These are phyloP conservation scores for Lagorchestes hirsutus DNA, from an alignment of 2,797 vertebrate species.

Conservation along the genomic window DNA sequence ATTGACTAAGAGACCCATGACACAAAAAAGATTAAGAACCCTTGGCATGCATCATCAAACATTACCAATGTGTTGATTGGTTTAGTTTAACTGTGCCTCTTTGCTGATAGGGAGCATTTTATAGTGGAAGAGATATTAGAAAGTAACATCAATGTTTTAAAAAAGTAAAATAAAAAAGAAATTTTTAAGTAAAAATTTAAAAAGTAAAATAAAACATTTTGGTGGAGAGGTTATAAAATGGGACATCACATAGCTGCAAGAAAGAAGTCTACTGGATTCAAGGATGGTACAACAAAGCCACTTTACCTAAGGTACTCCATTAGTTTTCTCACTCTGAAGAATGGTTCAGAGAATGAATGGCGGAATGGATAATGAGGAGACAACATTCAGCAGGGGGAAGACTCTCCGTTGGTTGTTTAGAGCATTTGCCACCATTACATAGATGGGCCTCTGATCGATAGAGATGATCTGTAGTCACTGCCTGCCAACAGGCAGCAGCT, in stretches of 20 bases:
- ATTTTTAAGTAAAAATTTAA: neutral
- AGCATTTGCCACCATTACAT: neutral
- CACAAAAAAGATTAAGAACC: neutral
- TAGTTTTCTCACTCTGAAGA: neutral
- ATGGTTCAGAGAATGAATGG: neutral
- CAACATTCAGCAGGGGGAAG: neutral
- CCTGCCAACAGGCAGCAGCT: neutral
- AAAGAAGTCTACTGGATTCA: neutral
- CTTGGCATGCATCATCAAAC: neutral
- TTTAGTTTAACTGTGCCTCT: neutral
- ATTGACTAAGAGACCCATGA: neutral
- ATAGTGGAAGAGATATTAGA: neutral
- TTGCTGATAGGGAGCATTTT: neutral
- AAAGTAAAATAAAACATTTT: neutral
- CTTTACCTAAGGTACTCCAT: neutral
- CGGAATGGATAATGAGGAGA: neutral
- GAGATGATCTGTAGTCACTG: neutral
- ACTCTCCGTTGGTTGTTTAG: neutral
- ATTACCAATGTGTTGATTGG: neutral
- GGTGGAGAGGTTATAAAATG: neutral
- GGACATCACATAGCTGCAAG: neutral
- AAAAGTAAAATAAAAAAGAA: neutral
- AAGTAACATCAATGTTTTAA: neutral
- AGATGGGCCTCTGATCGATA: neutral
- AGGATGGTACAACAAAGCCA: neutral